Conservation (phyloP, 2,113 vertebrate species). For the Lepus americanus region DNA sequence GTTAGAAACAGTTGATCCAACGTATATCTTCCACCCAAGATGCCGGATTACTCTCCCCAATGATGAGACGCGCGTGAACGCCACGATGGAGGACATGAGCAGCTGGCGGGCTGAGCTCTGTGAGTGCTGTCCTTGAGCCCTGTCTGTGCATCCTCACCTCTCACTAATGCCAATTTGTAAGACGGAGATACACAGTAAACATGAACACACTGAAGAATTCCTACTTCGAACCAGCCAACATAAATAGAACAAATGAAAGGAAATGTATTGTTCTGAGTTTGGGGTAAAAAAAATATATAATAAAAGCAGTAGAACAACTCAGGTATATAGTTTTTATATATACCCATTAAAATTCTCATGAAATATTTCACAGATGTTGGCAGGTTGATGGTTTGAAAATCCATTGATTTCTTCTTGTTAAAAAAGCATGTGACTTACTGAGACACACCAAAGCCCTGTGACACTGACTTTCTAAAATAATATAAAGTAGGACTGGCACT, state of each 20-base stretch:
- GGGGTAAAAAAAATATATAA: background rate
- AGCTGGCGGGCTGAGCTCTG: slow-evolving; percentile 94
- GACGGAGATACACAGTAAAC: background rate
- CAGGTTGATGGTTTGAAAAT: background rate
- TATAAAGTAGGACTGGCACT: too few relatives aligned
- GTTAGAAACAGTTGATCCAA: slow-evolving; percentile 98
- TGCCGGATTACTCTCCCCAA: slow-evolving; percentile 94
- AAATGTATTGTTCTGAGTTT: background rate
- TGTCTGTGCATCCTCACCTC: background rate
- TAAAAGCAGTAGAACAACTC: background rate
- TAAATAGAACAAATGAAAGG: background rate
- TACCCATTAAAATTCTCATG: background rate
- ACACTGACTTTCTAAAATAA: background rate
- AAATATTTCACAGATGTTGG: background rate
- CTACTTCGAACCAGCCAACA: background rate
- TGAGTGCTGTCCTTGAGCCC: slow-evolving; percentile 86
- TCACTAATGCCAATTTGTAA: background rate
- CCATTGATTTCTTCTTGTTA: background rate
- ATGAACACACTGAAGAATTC: background rate
- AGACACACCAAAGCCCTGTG: background rate
- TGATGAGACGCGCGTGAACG: slow-evolving; percentile 96
- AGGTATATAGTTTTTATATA: background rate
- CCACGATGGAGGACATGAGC: slow-evolving; percentile 96
- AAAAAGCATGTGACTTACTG: background rate
- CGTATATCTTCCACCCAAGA: slow-evolving; percentile 96